A percentile compares a stretch with the other conserved stretches of the same genome.
Evolutionary conservation across 2,888 invertebrate genomes (phyloP).

Genomic region (Ypsolopha scabrella): DNA sequence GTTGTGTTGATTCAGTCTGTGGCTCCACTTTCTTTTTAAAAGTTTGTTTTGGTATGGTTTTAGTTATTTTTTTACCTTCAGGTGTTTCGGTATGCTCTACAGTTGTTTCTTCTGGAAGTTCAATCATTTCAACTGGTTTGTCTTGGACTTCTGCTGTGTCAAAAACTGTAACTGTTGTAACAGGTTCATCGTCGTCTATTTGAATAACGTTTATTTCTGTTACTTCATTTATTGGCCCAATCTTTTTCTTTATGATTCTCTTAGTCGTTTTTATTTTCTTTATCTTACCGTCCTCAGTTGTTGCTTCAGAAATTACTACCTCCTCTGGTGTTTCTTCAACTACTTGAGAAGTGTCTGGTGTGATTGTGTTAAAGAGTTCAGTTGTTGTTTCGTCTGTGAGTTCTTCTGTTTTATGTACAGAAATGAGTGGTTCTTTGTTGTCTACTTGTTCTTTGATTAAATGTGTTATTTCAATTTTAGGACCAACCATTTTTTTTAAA

Average conservation of each 20-base stretch:
- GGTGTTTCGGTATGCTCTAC: too few species aligned
- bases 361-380: slow-evolving; percentile 5
- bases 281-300: slow-evolving; percentile 24
- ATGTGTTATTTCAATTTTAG: slow-evolving; percentile 29
- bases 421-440: slow-evolving; percentile 16
- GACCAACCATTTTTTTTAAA: slow-evolving; percentile 24
- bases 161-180: slow-evolving; percentile 24
- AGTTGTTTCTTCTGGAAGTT: too few species aligned
- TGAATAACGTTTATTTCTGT: slow-evolving; percentile 23
- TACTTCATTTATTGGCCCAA: slow-evolving; percentile 21
- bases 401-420: slow-evolving; percentile 14
- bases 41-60: slow-evolving; percentile 20
- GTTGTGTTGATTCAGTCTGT: slow-evolving; percentile 26
- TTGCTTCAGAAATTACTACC: slow-evolving; percentile 33
- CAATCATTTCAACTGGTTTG: too few species aligned
- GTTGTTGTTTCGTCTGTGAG: slow-evolving; percentile 3
- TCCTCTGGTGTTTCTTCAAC: slow-evolving; percentile 30
- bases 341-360: slow-evolving; percentile 16
- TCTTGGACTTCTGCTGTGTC: slow-evolving; percentile 21
- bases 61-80: too few species aligned
- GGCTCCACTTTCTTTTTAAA: slow-evolving; percentile 39
- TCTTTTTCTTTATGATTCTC: slow-evolving; percentile 25
- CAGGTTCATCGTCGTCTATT: slow-evolving; percentile 32
- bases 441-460: slow-evolving; percentile 24
- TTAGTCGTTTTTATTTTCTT: slow-evolving; percentile 28